These are phyloP conservation scores for Timandra comae DNA, from an alignment of 2,888 invertebrate species.

Conservation along the genomic window DNA sequence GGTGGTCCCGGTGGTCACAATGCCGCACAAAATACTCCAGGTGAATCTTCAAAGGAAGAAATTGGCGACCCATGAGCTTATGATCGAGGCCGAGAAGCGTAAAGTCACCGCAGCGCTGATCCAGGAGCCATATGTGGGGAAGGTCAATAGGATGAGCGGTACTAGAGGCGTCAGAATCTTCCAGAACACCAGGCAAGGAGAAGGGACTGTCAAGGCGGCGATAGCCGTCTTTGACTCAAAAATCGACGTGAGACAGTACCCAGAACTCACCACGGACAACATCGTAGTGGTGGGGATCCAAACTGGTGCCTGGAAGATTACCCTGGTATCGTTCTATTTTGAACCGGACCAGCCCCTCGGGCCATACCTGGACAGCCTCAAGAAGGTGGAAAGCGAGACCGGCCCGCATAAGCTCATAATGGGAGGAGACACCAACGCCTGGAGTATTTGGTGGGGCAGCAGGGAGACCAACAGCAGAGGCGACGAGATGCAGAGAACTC, in stretches of 20 bases:
- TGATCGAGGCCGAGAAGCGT: conserved; percentile 2
- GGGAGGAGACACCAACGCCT: conserved; percentile 1
- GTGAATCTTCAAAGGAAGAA: conserved; percentile 4
- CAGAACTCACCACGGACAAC: conserved; percentile 6
- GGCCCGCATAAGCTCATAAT: not conserved
- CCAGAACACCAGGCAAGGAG: conserved; percentile 1
- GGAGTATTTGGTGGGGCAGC: conserved; percentile 1
- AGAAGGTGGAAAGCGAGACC: not conserved
- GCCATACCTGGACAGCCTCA: conserved; percentile 9
- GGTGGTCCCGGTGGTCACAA: not conserved
- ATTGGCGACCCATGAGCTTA: conserved; percentile 1
- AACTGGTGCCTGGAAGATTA: conserved; percentile 9
- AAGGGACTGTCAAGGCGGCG: conserved; percentile 4
- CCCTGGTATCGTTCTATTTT: conserved; percentile 12
- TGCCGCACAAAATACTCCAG: conserved; percentile 1
- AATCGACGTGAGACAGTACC: conserved; percentile 1
- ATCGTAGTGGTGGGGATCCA: conserved; percentile 6
- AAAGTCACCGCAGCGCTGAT: not conserved
- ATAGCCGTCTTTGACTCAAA: conserved; percentile 3
- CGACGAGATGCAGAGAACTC: conserved; percentile 1
- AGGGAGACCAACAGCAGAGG: conserved; percentile 5
- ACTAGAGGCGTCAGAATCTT: conserved; percentile 3
- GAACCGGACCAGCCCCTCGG: conserved; percentile 11
- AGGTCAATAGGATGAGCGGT: not conserved
- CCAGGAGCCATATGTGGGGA: not conserved